These are phyloP conservation scores for Hydrozoanthus gracilis DNA, from an alignment of 92 coral and sea anemone species.

Conservation along the genomic window DNA sequence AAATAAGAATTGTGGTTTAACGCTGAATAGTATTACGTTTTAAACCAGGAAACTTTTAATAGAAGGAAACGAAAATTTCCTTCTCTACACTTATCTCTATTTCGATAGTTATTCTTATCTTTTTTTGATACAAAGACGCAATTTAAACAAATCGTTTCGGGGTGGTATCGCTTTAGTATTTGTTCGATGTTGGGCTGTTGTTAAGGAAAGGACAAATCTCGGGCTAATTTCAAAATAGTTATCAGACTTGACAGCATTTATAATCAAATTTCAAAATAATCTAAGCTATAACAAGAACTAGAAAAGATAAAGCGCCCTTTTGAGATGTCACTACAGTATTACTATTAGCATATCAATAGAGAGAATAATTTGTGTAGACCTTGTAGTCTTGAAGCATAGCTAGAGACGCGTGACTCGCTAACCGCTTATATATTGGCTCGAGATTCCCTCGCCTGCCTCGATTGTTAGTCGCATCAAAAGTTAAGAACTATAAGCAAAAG, in stretches of 20 bases:
- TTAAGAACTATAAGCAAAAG: slow-evolving; percentile 26
- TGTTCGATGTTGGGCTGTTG: slow-evolving; percentile 14
- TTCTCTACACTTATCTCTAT: not conserved
- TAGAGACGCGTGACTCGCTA: slow-evolving; percentile 34
- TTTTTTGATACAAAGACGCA: slow-evolving; percentile 39
- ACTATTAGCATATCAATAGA: slow-evolving; percentile 40
- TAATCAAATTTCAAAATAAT: slow-evolving; percentile 29
- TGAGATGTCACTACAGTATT: slow-evolving; percentile 6
- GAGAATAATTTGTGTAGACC: slow-evolving; percentile 1
- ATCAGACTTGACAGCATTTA: not conserved
- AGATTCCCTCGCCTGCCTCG: not conserved
- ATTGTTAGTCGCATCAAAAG: slow-evolving; percentile 25
- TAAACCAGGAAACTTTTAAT: slow-evolving; percentile 34
- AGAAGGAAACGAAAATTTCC: slow-evolving; percentile 26
- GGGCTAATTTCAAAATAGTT: slow-evolving; percentile 13
- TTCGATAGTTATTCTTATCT: not conserved
- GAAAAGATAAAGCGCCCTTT: slow-evolving; percentile 4
- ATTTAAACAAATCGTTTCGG: slow-evolving; percentile 31
- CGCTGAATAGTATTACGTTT: not conserved
- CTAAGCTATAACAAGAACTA: not conserved
- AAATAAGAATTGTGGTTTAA: slow-evolving; percentile 30
- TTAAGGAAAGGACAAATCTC: slow-evolving; percentile 6
- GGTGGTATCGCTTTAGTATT: slow-evolving; percentile 15
- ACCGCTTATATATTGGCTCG: slow-evolving; percentile 21
- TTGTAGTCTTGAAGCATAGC: slow-evolving; percentile 7